A percentile compares a stretch with the other conserved stretches of the same genome.
These are phyloP conservation scores for Pyrochroa serraticornis DNA, from an alignment of 2,888 invertebrate species.

Conservation along the genomic window DNA sequence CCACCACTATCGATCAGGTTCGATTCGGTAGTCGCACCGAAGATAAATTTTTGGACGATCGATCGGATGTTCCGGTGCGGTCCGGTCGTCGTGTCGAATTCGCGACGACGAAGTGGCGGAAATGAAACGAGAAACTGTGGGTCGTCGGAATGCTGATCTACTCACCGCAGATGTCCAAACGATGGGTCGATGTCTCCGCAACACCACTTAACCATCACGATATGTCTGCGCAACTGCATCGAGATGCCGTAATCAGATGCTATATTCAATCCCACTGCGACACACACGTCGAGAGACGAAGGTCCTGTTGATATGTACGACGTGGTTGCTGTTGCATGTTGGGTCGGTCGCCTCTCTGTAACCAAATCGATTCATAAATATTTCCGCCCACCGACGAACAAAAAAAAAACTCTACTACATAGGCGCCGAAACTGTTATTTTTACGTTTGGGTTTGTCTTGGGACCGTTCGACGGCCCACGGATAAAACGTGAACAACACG, in stretches of 20 bases:
- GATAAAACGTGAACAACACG: slow-evolving; percentile 9
- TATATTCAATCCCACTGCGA: slow-evolving; percentile 28
- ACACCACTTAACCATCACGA: slow-evolving; percentile 26
- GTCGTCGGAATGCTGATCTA: slow-evolving; percentile 42
- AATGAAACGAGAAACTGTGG: slow-evolving; percentile 40
- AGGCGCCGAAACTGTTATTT: slow-evolving; percentile 27
- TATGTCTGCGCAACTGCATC: slow-evolving; percentile 60
- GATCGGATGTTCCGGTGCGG: slow-evolving; percentile 61
- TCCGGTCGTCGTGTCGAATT: slow-evolving; percentile 56
- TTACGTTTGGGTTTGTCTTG: slow-evolving; percentile 24
- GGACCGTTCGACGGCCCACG: slow-evolving; percentile 4
- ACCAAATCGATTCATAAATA: slow-evolving; percentile 34
- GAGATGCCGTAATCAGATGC: slow-evolving; percentile 44
- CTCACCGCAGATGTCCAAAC: slow-evolving; percentile 39
- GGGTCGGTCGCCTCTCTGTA: slow-evolving; percentile 26
- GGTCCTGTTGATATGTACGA: slow-evolving; percentile 4
- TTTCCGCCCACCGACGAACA: slow-evolving; percentile 28
- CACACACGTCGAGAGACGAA: slow-evolving; percentile 22
- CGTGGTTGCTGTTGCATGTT: slow-evolving; percentile 13
- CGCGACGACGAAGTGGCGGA: slow-evolving; percentile 55
- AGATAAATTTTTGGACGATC: slow-evolving; percentile 62
- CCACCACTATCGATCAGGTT: slow-evolving; percentile 3
- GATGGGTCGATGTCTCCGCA: slow-evolving; percentile 48
- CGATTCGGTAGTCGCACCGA: slow-evolving; percentile 51
- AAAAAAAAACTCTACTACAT: slow-evolving; percentile 29